Percentiles rank a stretch among this genome's conserved stretches.
These are phyloP conservation scores for Nebria salina DNA, from an alignment of 2,888 invertebrate genomes.

Conservation along the genomic window DNA sequence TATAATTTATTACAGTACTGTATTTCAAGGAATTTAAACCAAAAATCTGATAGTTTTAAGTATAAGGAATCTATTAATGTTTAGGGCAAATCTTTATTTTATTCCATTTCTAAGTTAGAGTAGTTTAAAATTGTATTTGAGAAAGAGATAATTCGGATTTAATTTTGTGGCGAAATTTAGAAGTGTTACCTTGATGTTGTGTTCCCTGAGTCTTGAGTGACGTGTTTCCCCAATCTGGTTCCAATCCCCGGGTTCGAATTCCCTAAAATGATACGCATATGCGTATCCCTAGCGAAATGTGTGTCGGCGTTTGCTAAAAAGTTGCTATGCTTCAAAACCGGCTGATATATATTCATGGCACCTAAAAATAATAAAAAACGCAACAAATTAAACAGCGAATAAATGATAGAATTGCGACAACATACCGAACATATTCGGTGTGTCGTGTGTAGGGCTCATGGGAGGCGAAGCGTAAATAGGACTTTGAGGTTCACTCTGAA, in stretches of 20 bases:
- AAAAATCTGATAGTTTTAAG: neutral
- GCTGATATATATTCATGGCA: slow-evolving; percentile 62
- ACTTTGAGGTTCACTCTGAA: slow-evolving; percentile 75
- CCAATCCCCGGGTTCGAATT: slow-evolving; percentile 61
- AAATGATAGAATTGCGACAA: slow-evolving; percentile 4
- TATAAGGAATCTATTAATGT: neutral
- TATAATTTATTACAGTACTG: slow-evolving; percentile 36
- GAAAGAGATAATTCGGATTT: no score
- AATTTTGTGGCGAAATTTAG: neutral
- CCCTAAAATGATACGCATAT: slow-evolving; percentile 87
- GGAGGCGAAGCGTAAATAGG: slow-evolving; percentile 77
- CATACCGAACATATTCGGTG: slow-evolving; percentile 60
- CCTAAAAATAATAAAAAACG: slow-evolving; percentile 48
- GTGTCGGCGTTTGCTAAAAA: slow-evolving; percentile 71
- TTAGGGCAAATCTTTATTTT: no score
- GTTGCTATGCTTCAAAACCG: slow-evolving; percentile 61
- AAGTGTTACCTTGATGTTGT: slow-evolving; percentile 46
- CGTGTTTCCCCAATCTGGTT: slow-evolving; percentile 48
- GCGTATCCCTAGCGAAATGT: slow-evolving; percentile 89
- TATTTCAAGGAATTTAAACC: neutral
- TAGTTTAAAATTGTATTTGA: no score
- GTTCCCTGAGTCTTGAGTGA: slow-evolving; percentile 53
- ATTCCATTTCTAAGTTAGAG: no score
- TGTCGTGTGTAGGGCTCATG: slow-evolving; percentile 66
- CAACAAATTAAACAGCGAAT: neutral